These are phyloP conservation scores for Eilema sororculum DNA, from an alignment of 2,888 invertebrate genomes.

Conservation along the genomic window DNA sequence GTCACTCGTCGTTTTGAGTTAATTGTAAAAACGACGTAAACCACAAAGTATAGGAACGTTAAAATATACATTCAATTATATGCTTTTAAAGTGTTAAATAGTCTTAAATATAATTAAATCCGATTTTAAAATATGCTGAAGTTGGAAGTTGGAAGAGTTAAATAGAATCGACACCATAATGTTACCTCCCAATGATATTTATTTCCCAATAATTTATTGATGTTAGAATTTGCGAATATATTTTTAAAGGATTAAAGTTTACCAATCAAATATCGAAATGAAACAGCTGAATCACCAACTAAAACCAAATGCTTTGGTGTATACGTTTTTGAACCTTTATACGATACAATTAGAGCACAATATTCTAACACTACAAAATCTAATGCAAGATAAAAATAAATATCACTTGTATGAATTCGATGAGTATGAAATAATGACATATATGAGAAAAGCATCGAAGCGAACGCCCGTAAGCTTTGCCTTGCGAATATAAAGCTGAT, in stretches of 20 bases:
- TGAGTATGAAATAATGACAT: constrained; percentile 56
- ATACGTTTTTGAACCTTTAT: constrained; percentile 5
- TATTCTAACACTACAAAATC: constrained; percentile 46
- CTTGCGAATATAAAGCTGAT: constrained; percentile 66
- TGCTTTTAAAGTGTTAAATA: too few relatives aligned
- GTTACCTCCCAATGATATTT: background rate
- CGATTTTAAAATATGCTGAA: too few relatives aligned
- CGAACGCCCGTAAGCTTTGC: constrained; percentile 73
- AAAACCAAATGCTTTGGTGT: constrained; percentile 18
- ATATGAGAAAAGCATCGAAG: constrained; percentile 84
- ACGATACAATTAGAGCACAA: constrained; percentile 44
- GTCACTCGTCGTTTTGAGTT: too few relatives aligned
- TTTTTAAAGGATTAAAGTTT: background rate
- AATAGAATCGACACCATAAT: background rate
- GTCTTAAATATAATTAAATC: too few relatives aligned
- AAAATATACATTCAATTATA: background rate
- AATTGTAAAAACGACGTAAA: too few relatives aligned
- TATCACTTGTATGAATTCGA: constrained; percentile 27
- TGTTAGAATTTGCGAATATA: background rate
- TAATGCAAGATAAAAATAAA: constrained; percentile 34
- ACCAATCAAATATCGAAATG: constrained; percentile 16
- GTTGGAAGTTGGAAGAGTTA: too few relatives aligned
- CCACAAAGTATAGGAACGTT: background rate
- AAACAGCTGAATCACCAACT: background rate
- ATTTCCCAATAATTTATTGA: background rate